A percentile compares a stretch with the other conserved stretches of the same genome.
Conservation (phyloP, 2,888 invertebrate species). For the Brachylomia viminalis region DNA sequence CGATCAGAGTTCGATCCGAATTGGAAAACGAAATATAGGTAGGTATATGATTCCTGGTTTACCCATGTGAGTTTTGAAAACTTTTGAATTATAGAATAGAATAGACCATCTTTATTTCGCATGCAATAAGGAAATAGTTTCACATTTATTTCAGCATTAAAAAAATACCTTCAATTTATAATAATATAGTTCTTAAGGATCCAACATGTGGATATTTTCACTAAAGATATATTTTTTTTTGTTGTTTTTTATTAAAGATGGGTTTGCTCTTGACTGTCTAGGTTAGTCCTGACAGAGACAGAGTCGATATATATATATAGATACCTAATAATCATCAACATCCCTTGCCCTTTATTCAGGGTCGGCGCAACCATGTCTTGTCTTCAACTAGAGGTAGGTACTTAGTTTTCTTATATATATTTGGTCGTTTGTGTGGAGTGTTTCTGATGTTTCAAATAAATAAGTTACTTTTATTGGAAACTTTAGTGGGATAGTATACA, state of each 20-base stretch:
- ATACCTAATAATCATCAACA: background rate
- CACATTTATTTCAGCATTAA: background rate
- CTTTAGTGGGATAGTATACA: background rate
- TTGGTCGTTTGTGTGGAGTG: background rate
- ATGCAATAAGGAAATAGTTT: background rate
- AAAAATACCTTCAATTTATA: background rate
- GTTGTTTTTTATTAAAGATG: too few relatives aligned
- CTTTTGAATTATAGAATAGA: background rate
- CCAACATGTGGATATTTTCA: background rate
- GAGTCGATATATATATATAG: too few relatives aligned
- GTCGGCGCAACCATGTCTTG: too few relatives aligned
- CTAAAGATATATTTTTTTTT: too few relatives aligned
- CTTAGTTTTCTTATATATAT: background rate
- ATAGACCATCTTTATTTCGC: background rate
- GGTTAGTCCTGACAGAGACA: too few relatives aligned
- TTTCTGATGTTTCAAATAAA: background rate
- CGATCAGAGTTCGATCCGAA: too few relatives aligned
- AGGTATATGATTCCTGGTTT: background rate
- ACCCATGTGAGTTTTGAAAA: background rate
- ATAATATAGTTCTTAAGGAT: background rate
- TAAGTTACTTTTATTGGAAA: background rate
- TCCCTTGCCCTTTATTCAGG: too few relatives aligned
- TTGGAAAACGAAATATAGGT: background rate
- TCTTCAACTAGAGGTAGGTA: background rate
- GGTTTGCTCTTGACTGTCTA: too few relatives aligned